Evolutionary conservation across 2,888 invertebrate genomes (phyloP), one percentile per base, ranked within the genome.

Genomic region (Drosophila incognita): DNA sequence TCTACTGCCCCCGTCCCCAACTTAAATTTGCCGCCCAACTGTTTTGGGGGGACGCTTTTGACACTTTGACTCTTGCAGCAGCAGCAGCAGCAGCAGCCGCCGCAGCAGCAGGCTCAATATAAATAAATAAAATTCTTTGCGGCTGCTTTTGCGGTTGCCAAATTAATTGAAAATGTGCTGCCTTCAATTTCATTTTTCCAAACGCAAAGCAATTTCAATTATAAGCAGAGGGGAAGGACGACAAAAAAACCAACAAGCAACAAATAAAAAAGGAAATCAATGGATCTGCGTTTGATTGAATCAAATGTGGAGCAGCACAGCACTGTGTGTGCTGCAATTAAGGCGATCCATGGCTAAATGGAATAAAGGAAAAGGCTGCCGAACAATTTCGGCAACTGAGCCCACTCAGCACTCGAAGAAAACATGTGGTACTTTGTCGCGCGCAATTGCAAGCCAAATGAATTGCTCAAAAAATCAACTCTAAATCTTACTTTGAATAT

Each of bases 101-200:
- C 21, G 42, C 56, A 29, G 31, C 61, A 21, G 21, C 51, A 65
- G 48, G 49, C 64, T 65, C 38, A 64, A 65, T 64, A 78, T 74
- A 83, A 83, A 88, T 83, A 88, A 83, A 81, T 84, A 88, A 82
- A 83, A 82, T 83, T 76, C 76, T 82, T 75, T 86, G 83, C 75
- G 86, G 86, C 74, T 74, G 72, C 60, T 78, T 83, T 86, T 79
- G 76, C 74, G 83, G 82, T 69, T 69, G 65, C 69, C 68, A 83
- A 86, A 81, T 82, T 87, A 87, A 87, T 86, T 86, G 86, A 79
- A 88, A 87, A 86, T 75, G 24, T 46, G 60, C 69, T 83, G 77
- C 36, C 57, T n/a, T 15, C 24, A 7, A 40, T 63, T 51, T 64
- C 46, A 79, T 77, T 77, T 79, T 67, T 58, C 68, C 64, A 59